Base-by-base conservation (phyloP, 2,888 invertebrate genomes). In the Pocota personata region DNA sequence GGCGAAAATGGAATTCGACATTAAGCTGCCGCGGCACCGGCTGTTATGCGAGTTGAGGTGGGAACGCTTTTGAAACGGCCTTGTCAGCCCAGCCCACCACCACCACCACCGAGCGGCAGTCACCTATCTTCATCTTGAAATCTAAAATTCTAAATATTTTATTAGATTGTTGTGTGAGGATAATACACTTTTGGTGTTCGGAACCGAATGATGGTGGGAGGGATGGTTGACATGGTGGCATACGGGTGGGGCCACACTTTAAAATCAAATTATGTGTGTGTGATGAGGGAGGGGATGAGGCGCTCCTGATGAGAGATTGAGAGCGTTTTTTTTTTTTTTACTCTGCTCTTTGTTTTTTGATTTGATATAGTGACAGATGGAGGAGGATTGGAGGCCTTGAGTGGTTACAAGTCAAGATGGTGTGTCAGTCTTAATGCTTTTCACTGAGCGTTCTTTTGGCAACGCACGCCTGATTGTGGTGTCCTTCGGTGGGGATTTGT, bases 131-230 rank as follows among this genome's bases (percentile, higher is more conserved):
- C 72, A 64, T 48, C 72, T 62, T 10, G 52, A 82, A 76, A 86
- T 86, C 76, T 86, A 67, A 86, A 86, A 86, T 86, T 86, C 86
- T 86, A 86, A 86, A 86, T 86, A 86, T 86, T 86, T 82, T 82
- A 86, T 86, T 72, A 86, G 86, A 86, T 67, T 82, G 86, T 72
- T 86, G 71, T 76, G 76, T 77, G 76, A 76, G 82, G 86, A 72
- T 86, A 86, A 82, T 86, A 86, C 71, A 82, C 76, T 86, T 82
- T 86, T 72, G 76, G 82, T 86, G 76, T 86, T 82, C 19, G 14
- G 66, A 16, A 43, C 16, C 48, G 12, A 46, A 1, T 14, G n/a
- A 37, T 4, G 52, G 21, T 8, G 30, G 43, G 46, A 40, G 14
- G 30, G 16, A 35, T 35, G 82, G 43, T 62, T 69, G 57, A 52